Conservation (phyloP, 2,797 vertebrate species). For the Molossus alvarezi region DNA sequence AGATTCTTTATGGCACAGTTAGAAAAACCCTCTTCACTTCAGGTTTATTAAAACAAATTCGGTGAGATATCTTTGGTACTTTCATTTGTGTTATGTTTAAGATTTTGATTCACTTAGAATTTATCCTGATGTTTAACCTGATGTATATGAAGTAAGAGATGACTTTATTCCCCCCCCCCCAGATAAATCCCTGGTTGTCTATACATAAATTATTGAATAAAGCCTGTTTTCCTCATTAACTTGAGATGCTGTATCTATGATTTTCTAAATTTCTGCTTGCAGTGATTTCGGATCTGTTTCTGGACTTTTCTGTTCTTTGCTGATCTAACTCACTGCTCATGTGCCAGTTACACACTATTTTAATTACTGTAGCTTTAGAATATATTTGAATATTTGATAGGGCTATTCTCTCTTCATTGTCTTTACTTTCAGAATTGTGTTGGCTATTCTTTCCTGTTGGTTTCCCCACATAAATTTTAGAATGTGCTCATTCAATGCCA, state of each 20-base stretch:
- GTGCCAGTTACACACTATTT: not conserved
- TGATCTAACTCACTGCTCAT: not conserved
- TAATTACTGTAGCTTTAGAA: not conserved
- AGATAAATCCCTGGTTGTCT: not conserved
- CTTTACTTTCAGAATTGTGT: not conserved
- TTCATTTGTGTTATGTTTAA: not conserved
- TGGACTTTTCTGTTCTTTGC: not conserved
- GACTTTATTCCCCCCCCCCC: not conserved
- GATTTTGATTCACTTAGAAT: not conserved
- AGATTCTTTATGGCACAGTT: not conserved
- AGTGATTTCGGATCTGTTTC: not conserved
- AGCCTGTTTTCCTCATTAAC: not conserved
- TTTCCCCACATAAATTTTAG: conserved; percentile 13
- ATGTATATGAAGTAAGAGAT: not conserved
- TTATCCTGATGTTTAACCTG: not conserved
- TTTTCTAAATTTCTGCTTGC: not conserved
- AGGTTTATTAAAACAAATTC: not conserved
- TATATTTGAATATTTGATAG: not conserved
- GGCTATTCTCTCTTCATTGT: not conserved
- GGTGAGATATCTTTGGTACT: not conserved
- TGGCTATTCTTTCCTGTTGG: not conserved
- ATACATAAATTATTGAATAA: not conserved
- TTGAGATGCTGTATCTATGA: not conserved
- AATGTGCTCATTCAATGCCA: not conserved
- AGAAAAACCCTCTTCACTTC: not conserved